These are phyloP conservation scores for Lerista edwardsae DNA, from an alignment of 2,797 vertebrate species.

Conservation along the genomic window DNA sequence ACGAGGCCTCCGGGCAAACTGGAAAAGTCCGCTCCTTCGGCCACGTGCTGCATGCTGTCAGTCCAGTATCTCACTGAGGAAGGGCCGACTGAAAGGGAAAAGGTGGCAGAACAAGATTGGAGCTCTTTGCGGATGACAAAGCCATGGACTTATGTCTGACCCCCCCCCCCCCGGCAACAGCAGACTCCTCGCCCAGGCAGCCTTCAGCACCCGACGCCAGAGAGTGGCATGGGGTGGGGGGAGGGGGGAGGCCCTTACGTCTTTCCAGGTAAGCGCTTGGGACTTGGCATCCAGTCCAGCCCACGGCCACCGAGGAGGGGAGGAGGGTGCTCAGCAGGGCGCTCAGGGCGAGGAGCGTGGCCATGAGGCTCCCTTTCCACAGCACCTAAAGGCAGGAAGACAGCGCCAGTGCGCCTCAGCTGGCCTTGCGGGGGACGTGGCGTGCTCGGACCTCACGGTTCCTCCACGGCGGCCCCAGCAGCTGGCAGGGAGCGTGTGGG, in stretches of 20 bases:
- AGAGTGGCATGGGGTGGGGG: no score
- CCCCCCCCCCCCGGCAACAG: no score
- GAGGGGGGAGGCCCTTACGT: not conserved
- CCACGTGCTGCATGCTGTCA: accelerated
- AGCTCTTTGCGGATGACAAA: not conserved
- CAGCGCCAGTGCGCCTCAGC: no score
- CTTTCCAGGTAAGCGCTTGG: accelerated
- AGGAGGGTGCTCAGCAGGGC: not conserved
- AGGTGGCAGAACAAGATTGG: not conserved
- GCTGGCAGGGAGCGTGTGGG: no score
- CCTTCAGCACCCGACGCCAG: no score
- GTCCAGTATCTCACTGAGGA: accelerated
- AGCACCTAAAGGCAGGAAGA: not conserved
- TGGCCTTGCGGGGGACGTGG: no score
- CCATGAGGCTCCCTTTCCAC: not conserved
- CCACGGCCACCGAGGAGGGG: not conserved
- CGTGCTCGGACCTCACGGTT: no score
- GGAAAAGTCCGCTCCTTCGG: accelerated
- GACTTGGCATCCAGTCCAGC: not conserved
- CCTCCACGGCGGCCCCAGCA: no score
- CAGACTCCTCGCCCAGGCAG: no score
- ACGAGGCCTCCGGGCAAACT: accelerated
- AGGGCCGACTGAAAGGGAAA: not conserved
- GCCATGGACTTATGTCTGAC: not conserved
- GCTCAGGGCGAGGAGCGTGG: not conserved